Evolutionary conservation across 2,113 vertebrate species (phyloP).

Genomic region (Aramus guarauna): DNA sequence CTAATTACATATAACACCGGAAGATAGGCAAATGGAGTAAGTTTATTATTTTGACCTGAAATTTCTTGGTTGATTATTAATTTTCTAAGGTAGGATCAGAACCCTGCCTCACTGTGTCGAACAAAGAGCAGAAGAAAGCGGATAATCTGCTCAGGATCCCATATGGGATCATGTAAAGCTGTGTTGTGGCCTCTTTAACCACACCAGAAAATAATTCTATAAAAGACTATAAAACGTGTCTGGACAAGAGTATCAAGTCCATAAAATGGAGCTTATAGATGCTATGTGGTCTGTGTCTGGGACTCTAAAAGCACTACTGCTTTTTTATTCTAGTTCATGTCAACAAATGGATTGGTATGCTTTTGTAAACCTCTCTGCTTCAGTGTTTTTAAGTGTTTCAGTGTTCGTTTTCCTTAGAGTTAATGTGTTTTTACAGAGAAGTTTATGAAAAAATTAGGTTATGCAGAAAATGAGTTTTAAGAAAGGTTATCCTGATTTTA

Average conservation of each 20-base stretch:
- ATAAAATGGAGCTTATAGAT: not conserved
- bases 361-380: not conserved
- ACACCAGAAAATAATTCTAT: not conserved
- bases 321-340: not conserved
- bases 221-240: not conserved
- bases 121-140: not conserved
- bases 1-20: not conserved
- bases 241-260: not conserved
- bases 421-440: not conserved
- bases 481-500: not conserved
- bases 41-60: not conserved
- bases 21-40: not conserved
- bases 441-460: not conserved
- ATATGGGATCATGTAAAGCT: not conserved
- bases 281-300: not conserved
- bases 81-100: not conserved
- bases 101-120: not conserved
- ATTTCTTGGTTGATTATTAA: not conserved
- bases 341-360: not conserved
- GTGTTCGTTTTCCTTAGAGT: not conserved
- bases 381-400: not conserved
- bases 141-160: not conserved
- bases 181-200: not conserved
- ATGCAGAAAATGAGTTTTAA: not conserved
- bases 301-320: not conserved